A percentile compares a stretch with the other conserved stretches of the same genome.
These are phyloP conservation scores for Tarsius wallacei DNA, from an alignment of 2,797 vertebrate species.

Conservation along the genomic window DNA sequence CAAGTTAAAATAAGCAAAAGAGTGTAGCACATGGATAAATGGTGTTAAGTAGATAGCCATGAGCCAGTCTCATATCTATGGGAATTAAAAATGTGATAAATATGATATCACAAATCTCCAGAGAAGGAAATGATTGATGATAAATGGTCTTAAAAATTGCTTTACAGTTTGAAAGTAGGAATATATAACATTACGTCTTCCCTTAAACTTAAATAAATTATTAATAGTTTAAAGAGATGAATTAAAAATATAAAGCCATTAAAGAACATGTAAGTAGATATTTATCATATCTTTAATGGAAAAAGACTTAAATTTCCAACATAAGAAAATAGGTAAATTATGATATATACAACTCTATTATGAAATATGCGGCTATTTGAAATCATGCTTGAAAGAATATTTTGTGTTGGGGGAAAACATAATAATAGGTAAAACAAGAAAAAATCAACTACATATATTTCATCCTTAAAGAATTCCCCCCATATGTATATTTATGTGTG, in stretches of 20 bases:
- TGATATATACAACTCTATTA: not conserved
- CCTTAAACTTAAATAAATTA: slow-evolving; percentile 1
- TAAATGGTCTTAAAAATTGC: slow-evolving; percentile 21
- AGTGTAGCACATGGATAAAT: not conserved
- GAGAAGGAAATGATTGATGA: not conserved
- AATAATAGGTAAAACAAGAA: not conserved
- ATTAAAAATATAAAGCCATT: not conserved
- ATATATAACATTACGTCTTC: not conserved
- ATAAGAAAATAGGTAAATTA: slow-evolving; percentile 47
- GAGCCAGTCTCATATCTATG: not conserved
- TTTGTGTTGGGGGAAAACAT: not conserved
- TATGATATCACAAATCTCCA: not conserved
- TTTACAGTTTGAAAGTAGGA: slow-evolving; percentile 38
- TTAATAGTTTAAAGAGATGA: slow-evolving; percentile 31
- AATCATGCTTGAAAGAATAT: slow-evolving; percentile 52
- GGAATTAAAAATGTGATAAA: not conserved
- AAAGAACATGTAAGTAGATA: not conserved
- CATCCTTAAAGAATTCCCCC: not conserved
- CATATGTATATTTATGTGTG: too few species aligned
- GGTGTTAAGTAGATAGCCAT: not conserved
- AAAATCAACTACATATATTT: not conserved
- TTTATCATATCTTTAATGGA: not conserved
- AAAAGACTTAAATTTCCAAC: not conserved
- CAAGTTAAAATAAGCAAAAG: not conserved
- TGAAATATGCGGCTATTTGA: slow-evolving; percentile 15